A percentile compares a stretch with the other conserved stretches of the same genome.
Evolutionary conservation across 2,888 invertebrate species (phyloP).

Genomic region (Emmelina monodactyla): DNA sequence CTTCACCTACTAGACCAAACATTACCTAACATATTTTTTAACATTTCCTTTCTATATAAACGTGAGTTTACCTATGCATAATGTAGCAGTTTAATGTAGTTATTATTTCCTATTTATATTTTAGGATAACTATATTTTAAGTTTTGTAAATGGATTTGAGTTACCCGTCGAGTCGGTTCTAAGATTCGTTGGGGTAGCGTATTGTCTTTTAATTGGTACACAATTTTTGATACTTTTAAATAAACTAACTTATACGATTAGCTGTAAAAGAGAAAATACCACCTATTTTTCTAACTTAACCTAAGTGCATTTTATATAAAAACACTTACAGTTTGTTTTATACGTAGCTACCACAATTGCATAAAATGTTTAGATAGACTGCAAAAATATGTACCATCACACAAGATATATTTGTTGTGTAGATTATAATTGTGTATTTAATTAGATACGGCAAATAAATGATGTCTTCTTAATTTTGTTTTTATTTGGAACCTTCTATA

Average conservation of each 20-base stretch:
- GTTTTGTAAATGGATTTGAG: slow-evolving; percentile 25
- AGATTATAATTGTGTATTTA: slow-evolving; percentile 60
- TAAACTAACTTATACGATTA: slow-evolving; percentile 16
- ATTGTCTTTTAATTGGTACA: slow-evolving; percentile 47
- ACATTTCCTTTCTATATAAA: no score
- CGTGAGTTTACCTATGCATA: no score
- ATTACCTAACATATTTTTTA: no score
- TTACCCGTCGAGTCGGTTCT: slow-evolving; percentile 46
- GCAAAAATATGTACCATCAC: slow-evolving; percentile 12
- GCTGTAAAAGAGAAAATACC: no score
- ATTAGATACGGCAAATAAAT: slow-evolving; percentile 58
- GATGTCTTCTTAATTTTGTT: slow-evolving; percentile 40
- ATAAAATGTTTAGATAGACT: slow-evolving; percentile 3
- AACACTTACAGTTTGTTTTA: background rate
- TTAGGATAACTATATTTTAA: slow-evolving; percentile 18
- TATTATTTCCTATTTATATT: slow-evolving; percentile 28
- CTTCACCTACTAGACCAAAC: no score
- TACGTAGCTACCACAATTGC: slow-evolving; percentile 1
- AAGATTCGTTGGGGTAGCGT: slow-evolving; percentile 36
- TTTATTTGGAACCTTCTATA: no score
- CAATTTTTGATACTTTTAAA: slow-evolving; percentile 45
- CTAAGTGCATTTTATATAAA: no score
- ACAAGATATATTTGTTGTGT: slow-evolving; percentile 35
- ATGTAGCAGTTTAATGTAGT: no score
- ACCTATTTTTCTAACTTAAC: no score